Evolutionary conservation across 2,113 vertebrate species (phyloP).

Genomic region (Lasiurus borealis): DNA sequence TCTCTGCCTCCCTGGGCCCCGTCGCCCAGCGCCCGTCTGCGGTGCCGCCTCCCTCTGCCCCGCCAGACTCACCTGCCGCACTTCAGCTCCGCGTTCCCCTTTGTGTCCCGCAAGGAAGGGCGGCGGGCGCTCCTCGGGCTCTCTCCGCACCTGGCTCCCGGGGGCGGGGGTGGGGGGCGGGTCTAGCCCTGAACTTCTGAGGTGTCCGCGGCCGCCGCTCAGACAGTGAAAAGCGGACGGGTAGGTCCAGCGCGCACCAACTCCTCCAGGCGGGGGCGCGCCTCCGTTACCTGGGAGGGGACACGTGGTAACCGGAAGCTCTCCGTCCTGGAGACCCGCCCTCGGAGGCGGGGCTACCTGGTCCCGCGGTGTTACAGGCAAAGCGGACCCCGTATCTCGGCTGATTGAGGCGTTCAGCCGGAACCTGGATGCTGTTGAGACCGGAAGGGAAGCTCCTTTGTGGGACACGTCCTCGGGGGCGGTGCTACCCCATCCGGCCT

Average conservation of each 20-base stretch:
- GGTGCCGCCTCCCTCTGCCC: not conserved
- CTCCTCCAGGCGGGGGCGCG: too few species aligned
- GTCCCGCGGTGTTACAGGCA: not conserved
- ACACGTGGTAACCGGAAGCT: not conserved
- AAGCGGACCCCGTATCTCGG: not conserved
- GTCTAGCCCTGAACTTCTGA: not conserved
- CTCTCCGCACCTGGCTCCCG: not conserved
- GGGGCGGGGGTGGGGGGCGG: not conserved
- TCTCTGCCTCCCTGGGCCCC: not conserved
- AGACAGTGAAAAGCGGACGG: accelerated
- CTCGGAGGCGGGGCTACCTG: not conserved
- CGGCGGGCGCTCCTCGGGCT: not conserved
- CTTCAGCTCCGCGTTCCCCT: not conserved
- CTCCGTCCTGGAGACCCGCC: not conserved
- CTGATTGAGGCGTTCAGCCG: not conserved
- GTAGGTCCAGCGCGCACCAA: not conserved
- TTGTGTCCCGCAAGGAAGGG: not conserved
- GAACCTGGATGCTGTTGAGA: not conserved
- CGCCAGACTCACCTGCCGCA: not conserved
- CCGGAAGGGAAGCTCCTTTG: accelerated
- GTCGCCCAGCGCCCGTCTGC: not conserved
- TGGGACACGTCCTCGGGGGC: not conserved
- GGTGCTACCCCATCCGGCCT: not conserved
- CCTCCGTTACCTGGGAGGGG: too few species aligned
- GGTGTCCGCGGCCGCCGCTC: not conserved